These are phyloP conservation scores for Idaea aversata DNA, from an alignment of 2,888 invertebrate genomes.

Conservation along the genomic window DNA sequence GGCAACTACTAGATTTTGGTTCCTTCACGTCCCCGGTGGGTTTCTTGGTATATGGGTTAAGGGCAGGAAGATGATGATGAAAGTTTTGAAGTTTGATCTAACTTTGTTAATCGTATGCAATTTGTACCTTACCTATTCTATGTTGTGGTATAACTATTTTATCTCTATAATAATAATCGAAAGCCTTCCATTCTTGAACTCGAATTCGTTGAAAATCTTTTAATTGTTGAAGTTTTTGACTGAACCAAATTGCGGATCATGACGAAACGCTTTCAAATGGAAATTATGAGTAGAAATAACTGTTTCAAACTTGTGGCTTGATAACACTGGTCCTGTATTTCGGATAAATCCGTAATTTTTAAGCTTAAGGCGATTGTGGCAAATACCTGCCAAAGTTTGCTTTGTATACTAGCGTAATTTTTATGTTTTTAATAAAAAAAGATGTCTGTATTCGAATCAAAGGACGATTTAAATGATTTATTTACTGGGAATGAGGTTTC, in stretches of 20 bases:
- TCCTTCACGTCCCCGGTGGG: too few relatives aligned
- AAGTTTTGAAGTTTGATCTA: too few relatives aligned
- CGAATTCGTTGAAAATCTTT: slow-evolving; percentile 22
- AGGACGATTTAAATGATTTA: too few relatives aligned
- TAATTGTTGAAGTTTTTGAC: slow-evolving; percentile 52
- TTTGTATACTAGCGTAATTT: neutral
- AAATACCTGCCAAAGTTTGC: neutral
- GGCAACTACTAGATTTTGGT: too few relatives aligned
- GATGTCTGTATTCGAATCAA: slow-evolving; percentile 2
- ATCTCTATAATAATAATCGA: neutral
- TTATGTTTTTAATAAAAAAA: too few relatives aligned
- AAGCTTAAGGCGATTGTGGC: neutral
- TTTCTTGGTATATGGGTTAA: too few relatives aligned
- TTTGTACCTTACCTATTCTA: neutral
- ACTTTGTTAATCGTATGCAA: too few relatives aligned
- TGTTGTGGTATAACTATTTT: neutral
- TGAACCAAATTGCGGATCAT: slow-evolving; percentile 27
- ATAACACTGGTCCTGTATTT: slow-evolving; percentile 49
- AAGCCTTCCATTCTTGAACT: slow-evolving; percentile 6
- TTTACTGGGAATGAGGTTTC: too few relatives aligned
- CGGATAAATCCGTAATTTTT: slow-evolving; percentile 3
- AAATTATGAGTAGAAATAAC: slow-evolving; percentile 53
- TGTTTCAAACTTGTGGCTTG: slow-evolving; percentile 51
- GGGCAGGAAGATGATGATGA: too few relatives aligned
- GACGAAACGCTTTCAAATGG: slow-evolving; percentile 25